phyloP scores from a whole-genome alignment of 2,113 vertebrate genomes.

The Nerophis lumbriciformis region DNA sequence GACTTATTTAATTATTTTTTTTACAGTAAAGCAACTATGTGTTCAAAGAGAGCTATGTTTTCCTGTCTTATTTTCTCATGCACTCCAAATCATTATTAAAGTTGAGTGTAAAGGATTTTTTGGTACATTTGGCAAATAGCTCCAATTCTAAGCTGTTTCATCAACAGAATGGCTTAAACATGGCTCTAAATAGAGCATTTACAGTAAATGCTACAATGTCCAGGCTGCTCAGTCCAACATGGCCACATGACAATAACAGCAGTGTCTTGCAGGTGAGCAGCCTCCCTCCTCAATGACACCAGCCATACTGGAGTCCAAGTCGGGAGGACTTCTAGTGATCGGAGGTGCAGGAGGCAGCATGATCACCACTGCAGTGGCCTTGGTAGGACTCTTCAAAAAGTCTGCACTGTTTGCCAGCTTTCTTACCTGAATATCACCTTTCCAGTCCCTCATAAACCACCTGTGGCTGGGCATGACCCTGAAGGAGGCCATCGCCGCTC shows the following conservation, averaged over 20 bases:
- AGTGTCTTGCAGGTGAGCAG: conserved; percentile 71
- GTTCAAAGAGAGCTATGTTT: too few relatives aligned
- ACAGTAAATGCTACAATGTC: too few relatives aligned
- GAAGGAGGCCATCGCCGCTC: conserved; percentile 66
- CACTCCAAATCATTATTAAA: too few relatives aligned
- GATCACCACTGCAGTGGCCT: conserved; percentile 77
- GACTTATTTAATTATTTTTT: too few relatives aligned
- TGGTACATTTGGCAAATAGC: too few relatives aligned
- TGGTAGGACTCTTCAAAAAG: conserved; percentile 64
- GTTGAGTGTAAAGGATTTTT: too few relatives aligned
- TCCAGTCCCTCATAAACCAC: conserved; percentile 79
- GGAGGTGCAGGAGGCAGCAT: conserved; percentile 83
- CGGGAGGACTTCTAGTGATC: conserved; percentile 77
- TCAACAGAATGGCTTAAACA: too few relatives aligned
- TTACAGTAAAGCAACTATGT: too few relatives aligned
- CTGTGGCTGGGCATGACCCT: conserved; percentile 79
- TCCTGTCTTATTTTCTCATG: too few relatives aligned
- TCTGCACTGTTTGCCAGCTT: not conserved
- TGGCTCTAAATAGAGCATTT: too few relatives aligned
- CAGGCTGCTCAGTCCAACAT: not conserved
- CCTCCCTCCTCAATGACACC: conserved; percentile 92
- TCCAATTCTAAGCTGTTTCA: too few relatives aligned
- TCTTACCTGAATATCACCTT: conserved; percentile 11
- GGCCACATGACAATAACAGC: not conserved
- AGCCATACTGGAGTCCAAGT: conserved; percentile 72